A percentile compares a stretch with the other conserved stretches of the same genome.
Conservation (phyloP, 92 coral and sea anemone genomes). For the Pocillopora grandis region DNA sequence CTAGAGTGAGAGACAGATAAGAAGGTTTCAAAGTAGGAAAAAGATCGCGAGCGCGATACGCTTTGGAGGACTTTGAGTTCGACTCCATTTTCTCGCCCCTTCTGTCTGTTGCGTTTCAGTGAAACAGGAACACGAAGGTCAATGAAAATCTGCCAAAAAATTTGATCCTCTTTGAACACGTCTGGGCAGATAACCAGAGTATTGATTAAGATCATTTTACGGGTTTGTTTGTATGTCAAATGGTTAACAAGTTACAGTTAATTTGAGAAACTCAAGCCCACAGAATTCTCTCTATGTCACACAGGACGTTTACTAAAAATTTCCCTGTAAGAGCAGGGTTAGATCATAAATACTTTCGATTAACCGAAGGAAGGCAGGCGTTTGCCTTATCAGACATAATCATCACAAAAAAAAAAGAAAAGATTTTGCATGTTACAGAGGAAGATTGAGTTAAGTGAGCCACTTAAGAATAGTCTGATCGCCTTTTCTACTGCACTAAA, state of each 20-base stretch:
- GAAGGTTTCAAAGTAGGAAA: constrained; percentile 31
- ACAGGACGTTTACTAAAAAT: too few relatives aligned
- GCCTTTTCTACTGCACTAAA: too few relatives aligned
- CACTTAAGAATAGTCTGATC: too few relatives aligned
- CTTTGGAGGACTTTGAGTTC: not conserved
- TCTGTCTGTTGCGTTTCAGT: not conserved
- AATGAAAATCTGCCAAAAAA: constrained; percentile 4
- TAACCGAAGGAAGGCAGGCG: too few relatives aligned
- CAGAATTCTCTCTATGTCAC: too few relatives aligned
- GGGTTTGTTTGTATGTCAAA: not conserved
- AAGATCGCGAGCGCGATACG: constrained; percentile 6
- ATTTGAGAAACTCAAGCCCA: too few relatives aligned
- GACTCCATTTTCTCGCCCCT: not conserved
- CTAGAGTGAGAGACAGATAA: constrained; percentile 9
- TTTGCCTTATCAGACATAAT: too few relatives aligned
- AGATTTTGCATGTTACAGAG: too few relatives aligned
- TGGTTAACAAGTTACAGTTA: too few relatives aligned
- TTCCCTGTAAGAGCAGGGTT: too few relatives aligned
- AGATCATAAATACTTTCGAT: too few relatives aligned
- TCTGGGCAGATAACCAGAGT: not conserved
- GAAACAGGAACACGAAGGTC: constrained; percentile 9
- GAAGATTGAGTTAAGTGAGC: too few relatives aligned
- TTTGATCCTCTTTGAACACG: not conserved
- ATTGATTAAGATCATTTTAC: not conserved
- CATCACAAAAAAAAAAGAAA: not conserved